Evolutionary conservation across 2,113 vertebrate genomes (phyloP).

Genomic region (Oncorhynchus gorbuscha): DNA sequence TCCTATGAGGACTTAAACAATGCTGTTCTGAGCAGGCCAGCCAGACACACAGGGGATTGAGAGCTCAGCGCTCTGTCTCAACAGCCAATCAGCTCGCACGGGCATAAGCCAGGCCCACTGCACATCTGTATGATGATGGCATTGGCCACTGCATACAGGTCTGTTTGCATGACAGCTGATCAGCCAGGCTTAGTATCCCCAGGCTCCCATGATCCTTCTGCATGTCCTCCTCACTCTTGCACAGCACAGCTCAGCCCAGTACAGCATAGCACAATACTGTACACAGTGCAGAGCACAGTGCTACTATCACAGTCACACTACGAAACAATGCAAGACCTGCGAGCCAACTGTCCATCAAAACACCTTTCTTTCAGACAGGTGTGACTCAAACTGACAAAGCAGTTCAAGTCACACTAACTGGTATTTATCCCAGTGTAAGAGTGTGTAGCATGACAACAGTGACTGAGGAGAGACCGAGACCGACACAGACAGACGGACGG

Average conservation of each 20-base stretch:
- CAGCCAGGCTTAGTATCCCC: conserved; percentile 19
- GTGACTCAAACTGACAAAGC: no score
- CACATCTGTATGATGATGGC: conserved; percentile 60
- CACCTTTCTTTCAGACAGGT: no score
- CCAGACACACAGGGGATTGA: conserved; percentile 33
- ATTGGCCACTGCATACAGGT: conserved; percentile 27
- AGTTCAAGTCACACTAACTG: no score
- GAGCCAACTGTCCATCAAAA: no score
- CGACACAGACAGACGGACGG: no score
- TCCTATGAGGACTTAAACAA: conserved; percentile 34
- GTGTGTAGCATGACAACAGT: not conserved
- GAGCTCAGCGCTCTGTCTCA: not conserved
- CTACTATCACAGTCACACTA: no score
- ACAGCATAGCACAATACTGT: no score
- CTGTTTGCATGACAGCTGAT: conserved; percentile 33
- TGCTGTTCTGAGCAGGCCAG: not conserved
- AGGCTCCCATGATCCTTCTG: conserved; percentile 16
- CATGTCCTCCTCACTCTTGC: not conserved
- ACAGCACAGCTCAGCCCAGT: no score
- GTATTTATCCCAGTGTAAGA: not conserved
- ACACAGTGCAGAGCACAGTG: no score
- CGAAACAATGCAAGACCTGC: no score
- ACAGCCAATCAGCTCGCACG: conserved; percentile 48
- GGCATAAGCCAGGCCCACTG: conserved; percentile 48
- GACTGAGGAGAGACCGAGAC: not conserved